Evolutionary conservation across 1,140 invertebrate genomes (phyloP).

Genomic region (Aphelenchoides fujianensis): DNA sequence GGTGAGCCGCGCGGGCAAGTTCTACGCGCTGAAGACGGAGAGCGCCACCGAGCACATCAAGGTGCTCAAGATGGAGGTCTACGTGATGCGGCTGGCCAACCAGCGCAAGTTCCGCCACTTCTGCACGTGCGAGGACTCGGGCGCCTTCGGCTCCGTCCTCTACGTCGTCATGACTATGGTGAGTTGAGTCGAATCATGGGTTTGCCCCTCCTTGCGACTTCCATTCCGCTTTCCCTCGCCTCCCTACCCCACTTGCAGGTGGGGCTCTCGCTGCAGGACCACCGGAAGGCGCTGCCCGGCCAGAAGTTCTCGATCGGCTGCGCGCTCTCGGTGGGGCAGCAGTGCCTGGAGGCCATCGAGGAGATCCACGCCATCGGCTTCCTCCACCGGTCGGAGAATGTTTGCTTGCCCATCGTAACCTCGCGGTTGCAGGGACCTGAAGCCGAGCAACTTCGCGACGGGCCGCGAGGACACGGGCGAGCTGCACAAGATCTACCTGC

Average conservation of each 20-base stretch:
- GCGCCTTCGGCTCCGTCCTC: conserved; percentile 14
- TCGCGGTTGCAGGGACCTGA: conserved; percentile 46
- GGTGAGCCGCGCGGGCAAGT: conserved; percentile 28
- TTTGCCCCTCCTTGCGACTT: no score
- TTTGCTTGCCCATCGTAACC: conserved; percentile 52
- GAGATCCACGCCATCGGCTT: conserved; percentile 48
- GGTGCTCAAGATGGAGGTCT: conserved; percentile 53
- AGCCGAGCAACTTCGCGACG: conserved; percentile 50
- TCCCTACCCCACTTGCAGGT: no score
- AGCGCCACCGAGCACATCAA: conserved; percentile 47
- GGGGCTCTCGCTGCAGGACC: conserved; percentile 13
- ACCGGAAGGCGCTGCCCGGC: conserved; percentile 4
- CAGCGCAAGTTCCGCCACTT: conserved; percentile 28
- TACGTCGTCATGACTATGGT: conserved; percentile 36
- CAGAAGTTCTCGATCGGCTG: conserved; percentile 38
- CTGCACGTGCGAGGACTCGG: conserved; percentile 33
- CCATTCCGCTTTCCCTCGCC: no score
- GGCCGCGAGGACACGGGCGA: conserved; percentile 19
- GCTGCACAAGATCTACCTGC: conserved; percentile 47
- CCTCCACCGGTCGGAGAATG: conserved; percentile 54
- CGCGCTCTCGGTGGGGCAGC: conserved; percentile 43
- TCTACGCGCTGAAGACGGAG: conserved; percentile 46
- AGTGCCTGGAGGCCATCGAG: conserved; percentile 51
- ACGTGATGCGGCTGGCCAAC: conserved; percentile 43
- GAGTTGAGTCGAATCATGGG: conserved; percentile 27